Evolutionary conservation across 2,888 invertebrate species (phyloP), one percentile per base, ranked within the genome.

Genomic region (Rhynchonema sp.): DNA sequence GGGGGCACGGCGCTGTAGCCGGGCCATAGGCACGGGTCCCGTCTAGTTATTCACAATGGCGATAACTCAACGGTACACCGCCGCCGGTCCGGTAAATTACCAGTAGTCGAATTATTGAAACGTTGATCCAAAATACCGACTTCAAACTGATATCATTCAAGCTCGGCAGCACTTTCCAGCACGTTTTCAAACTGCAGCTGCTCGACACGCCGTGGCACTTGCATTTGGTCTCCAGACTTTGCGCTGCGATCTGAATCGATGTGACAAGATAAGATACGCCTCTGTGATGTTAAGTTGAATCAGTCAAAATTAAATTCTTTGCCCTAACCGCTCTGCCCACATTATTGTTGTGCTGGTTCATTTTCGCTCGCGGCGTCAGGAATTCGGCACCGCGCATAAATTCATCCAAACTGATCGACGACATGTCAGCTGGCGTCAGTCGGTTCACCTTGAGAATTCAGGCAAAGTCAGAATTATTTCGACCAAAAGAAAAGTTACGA

Each of bases 161-260:
- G 53, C 71, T 69, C 2, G 84, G 82, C 65, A 86, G 74, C 1
- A 84, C 81, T 66, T 82, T 80, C 85, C 86, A 86, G 72, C 86
- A 86, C 52, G 85, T 86, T 71, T 83, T 83, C 67, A 86, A 82
- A 65, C 83, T 84, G 73, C 86, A 86, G 58, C 86, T 85, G 0
- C 85, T 85, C 22, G 85, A 85, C 60, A 86, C 85, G 46, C 86
- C 86, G 76, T 86, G 86, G 68, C 86, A 86, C 70, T 86, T 86
- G 78, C 86, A 86, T 71, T 85, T 79, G 68, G 79, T 77, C 55
- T 75, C 76, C 61, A 82, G 70, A 64, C 80, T 81, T 64, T 79
- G 77, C 55, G 78, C 76, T 62, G 84, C 82, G 61, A 82, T 79
- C 85, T 85, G 49, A n/a, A n/a, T n/a, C n/a, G n/a, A n/a, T n/a